These are phyloP conservation scores for Heliconius eleuchia DNA, from an alignment of 1,140 invertebrate species.

Conservation along the genomic window DNA sequence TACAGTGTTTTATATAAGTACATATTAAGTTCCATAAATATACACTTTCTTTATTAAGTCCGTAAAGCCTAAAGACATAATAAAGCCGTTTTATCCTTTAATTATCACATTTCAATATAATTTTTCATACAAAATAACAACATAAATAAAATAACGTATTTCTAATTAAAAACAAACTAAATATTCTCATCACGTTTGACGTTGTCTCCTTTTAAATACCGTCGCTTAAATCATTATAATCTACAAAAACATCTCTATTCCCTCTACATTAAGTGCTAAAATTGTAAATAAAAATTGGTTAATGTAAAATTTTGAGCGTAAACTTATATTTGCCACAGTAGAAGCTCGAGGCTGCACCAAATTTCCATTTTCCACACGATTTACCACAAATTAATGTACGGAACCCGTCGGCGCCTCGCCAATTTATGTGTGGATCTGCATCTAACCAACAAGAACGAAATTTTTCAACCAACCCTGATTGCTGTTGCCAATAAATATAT, in stretches of 20 bases:
- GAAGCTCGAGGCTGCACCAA: constrained; percentile 74
- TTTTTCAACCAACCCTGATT: constrained; percentile 62
- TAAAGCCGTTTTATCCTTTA: neutral
- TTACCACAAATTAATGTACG: constrained; percentile 78
- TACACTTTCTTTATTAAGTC: no score
- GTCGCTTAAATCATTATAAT: neutral
- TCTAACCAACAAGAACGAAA: constrained; percentile 63
- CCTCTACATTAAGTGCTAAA: neutral
- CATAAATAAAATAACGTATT: constrained; percentile 31
- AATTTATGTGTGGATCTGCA: constrained; percentile 76
- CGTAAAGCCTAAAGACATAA: neutral
- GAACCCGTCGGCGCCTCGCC: constrained; percentile 70
- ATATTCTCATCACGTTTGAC: constrained; percentile 52
- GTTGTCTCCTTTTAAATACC: constrained; percentile 28
- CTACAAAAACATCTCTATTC: constrained; percentile 34
- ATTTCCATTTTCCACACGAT: constrained; percentile 80
- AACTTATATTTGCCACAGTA: constrained; percentile 45
- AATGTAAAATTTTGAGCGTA: constrained; percentile 17
- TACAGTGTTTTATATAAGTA: no score
- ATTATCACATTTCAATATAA: constrained; percentile 4
- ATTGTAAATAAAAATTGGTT: neutral
- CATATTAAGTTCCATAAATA: no score
- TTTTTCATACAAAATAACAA: constrained; percentile 25
- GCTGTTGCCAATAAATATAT: constrained; percentile 36
- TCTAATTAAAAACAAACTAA: constrained; percentile 48